Percentiles rank a stretch among this genome's conserved stretches.
phyloP scores from a whole-genome alignment of 1,140 invertebrate species.

The Venustaconcha ellipsiformis region DNA sequence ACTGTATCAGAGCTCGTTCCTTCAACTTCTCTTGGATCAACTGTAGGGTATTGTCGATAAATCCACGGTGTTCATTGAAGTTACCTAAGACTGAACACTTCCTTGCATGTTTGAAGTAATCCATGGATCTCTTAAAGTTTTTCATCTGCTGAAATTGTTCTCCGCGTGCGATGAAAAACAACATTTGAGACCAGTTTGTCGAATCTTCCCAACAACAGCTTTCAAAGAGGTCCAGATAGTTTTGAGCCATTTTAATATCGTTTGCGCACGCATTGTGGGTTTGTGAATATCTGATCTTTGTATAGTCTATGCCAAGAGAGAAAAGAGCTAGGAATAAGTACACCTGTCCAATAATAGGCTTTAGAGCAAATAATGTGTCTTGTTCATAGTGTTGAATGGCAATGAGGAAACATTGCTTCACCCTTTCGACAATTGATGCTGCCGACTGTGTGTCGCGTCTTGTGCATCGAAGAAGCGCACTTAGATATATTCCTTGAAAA shows the following conservation, averaged over 20 bases:
- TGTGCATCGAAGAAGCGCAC: constrained; percentile 4
- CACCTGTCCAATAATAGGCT: constrained; percentile 24
- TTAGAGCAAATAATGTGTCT: constrained; percentile 13
- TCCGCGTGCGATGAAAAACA: constrained; percentile 17
- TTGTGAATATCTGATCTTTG: constrained; percentile 7
- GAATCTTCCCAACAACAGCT: constrained; percentile 17
- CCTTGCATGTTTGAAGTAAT: constrained; percentile 12
- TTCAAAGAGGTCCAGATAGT: constrained; percentile 20
- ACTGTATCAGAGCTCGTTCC: neutral
- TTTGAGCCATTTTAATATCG: constrained; percentile 9
- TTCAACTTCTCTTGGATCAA: neutral
- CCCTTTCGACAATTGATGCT: neutral
- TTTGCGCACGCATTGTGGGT: neutral
- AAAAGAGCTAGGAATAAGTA: constrained; percentile 27
- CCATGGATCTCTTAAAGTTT: constrained; percentile 5
- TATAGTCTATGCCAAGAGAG: constrained; percentile 15
- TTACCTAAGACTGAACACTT: neutral
- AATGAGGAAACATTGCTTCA: constrained; percentile 18
- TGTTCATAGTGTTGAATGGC: constrained; percentile 21
- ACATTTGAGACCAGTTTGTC: constrained; percentile 19
- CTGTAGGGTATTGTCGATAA: constrained; percentile 12
- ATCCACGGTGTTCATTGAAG: constrained; percentile 5
- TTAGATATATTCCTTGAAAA: constrained; percentile 18
- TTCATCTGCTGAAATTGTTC: constrained; percentile 14
- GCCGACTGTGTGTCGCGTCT: constrained; percentile 3